These are phyloP conservation scores for Varecia variegata DNA, from an alignment of 2,797 vertebrate species.

Conservation along the genomic window DNA sequence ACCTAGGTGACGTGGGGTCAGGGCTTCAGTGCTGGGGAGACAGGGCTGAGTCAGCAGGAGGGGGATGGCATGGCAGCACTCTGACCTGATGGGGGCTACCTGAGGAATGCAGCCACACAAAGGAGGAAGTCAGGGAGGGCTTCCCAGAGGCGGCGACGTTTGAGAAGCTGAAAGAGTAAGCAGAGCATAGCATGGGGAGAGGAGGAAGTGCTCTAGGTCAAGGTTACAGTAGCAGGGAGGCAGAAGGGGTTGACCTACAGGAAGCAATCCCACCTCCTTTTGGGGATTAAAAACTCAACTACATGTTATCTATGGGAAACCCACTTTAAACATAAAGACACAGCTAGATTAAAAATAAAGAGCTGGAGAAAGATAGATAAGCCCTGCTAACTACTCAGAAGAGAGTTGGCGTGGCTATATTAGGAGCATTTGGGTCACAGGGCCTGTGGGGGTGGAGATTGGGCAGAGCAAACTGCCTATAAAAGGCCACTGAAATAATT, in stretches of 20 bases:
- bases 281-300: not conserved
- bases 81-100: not conserved
- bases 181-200: not conserved
- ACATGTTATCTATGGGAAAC: not conserved
- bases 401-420: not conserved
- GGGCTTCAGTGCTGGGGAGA: not conserved
- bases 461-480: not conserved
- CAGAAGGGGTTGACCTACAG: not conserved
- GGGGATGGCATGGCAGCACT: not conserved
- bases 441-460: not conserved
- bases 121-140: not conserved
- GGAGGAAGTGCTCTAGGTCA: not conserved
- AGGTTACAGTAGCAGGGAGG: not conserved
- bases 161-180: not conserved
- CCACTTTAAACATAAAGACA: not conserved
- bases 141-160: not conserved
- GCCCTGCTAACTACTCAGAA: not conserved
- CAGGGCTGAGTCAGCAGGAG: not conserved
- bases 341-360: not conserved
- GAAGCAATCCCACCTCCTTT: not conserved
- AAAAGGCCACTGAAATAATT: not conserved
- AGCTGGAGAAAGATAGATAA: not conserved
- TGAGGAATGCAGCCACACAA: not conserved
- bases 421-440: not conserved
- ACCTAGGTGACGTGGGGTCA: fast-evolving